Conservation (phyloP, 2,113 vertebrate genomes). For the Neolamprologus toae region DNA sequence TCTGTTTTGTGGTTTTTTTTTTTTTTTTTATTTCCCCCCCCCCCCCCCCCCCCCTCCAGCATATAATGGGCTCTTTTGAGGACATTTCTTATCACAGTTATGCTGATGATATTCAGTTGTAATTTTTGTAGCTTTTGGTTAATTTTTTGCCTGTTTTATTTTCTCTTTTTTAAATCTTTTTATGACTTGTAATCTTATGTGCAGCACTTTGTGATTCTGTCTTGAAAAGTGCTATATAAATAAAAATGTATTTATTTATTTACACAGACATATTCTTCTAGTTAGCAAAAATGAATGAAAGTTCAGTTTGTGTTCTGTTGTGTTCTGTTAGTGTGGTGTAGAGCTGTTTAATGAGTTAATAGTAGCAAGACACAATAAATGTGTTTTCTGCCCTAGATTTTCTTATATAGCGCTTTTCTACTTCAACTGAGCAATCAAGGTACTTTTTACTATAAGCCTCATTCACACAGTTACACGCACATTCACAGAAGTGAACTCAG, state of each 20-base stretch:
- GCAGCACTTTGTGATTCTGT: not conserved
- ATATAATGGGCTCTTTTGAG: too few relatives aligned
- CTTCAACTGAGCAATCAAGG: not conserved
- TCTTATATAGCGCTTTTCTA: not conserved
- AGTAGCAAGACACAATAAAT: not conserved
- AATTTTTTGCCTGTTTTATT: too few relatives aligned
- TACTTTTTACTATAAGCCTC: not conserved
- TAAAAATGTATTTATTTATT: not conserved
- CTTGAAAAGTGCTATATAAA: not conserved
- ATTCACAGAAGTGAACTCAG: not conserved
- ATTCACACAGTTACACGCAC: not conserved
- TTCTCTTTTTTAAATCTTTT: too few relatives aligned
- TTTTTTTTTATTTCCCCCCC: too few relatives aligned
- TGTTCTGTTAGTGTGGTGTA: not conserved
- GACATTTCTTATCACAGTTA: too few relatives aligned
- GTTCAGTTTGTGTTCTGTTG: not conserved
- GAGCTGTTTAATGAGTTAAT: not conserved
- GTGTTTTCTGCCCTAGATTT: not conserved
- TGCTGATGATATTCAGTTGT: too few relatives aligned
- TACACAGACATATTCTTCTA: not conserved
- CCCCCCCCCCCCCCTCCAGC: rapidly evolving
- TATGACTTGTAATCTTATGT: not conserved
- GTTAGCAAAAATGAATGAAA: not conserved
- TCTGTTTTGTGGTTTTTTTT: too few relatives aligned
- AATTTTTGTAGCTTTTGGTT: too few relatives aligned